phyloP scores from a whole-genome alignment of 1,140 invertebrate species.

The Heliconius congener region DNA sequence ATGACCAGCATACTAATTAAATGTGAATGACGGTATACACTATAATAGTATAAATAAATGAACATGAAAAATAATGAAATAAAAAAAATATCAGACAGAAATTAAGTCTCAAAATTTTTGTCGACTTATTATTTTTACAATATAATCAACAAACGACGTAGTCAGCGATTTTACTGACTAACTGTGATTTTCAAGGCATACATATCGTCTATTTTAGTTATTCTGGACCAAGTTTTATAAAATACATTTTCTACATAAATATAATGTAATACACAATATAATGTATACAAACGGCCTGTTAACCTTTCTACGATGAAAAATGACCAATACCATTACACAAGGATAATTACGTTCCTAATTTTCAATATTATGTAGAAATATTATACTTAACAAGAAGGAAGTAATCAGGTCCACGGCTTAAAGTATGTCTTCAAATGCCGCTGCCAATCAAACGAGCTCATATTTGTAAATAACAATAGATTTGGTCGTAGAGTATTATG shows the following conservation, averaged over 20 bases:
- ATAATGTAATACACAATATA: not conserved
- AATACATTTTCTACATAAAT: not conserved
- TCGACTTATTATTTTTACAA: too few species aligned
- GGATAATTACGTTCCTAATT: not conserved
- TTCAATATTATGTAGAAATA: constrained; percentile 1
- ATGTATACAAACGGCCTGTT: not conserved
- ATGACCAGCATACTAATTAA: too few species aligned
- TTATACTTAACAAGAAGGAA: constrained; percentile 17
- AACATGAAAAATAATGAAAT: too few species aligned
- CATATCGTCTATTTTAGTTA: too few species aligned
- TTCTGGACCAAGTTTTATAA: not conserved
- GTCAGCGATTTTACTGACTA: too few species aligned
- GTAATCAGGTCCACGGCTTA: constrained; percentile 28
- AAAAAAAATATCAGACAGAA: too few species aligned
- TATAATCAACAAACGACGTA: too few species aligned
- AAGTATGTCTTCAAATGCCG: constrained; percentile 34
- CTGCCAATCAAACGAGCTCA: constrained; percentile 37
- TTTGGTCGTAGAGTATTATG: not conserved
- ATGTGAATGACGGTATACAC: too few species aligned
- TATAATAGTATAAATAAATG: too few species aligned
- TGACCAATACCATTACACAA: constrained; percentile 3
- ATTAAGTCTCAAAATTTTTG: too few species aligned
- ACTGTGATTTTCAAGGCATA: too few species aligned
- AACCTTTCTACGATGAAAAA: not conserved
- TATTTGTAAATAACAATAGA: constrained; percentile 21